Percentiles rank a stretch among this genome's conserved stretches.
Evolutionary conservation across 2,888 invertebrate species (phyloP).

Genomic region (Pelosia muscerda): DNA sequence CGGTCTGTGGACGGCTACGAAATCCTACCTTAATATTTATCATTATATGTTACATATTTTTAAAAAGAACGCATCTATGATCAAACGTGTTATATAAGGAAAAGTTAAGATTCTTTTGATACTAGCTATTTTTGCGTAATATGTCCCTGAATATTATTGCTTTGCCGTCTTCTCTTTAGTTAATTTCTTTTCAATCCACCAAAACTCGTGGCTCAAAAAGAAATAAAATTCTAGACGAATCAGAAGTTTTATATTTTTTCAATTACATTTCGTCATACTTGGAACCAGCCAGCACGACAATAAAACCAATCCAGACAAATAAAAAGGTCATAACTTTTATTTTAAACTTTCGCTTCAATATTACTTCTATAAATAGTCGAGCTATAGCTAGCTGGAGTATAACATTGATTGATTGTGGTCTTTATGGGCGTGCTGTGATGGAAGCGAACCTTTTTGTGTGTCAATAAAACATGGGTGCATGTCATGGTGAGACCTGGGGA

Average conservation of each 20-base stretch:
- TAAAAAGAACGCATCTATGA: too few species aligned
- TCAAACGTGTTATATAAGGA: too few species aligned
- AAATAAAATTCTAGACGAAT: not conserved
- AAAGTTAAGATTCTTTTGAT: too few species aligned
- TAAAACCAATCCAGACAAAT: slow-evolving; percentile 16
- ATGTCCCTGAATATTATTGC: not conserved
- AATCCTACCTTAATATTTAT: too few species aligned
- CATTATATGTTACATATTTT: too few species aligned
- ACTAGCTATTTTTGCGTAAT: not conserved
- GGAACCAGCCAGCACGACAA: slow-evolving; percentile 2
- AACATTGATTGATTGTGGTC: slow-evolving; percentile 50
- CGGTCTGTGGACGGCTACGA: too few species aligned
- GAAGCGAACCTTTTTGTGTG: slow-evolving; percentile 32
- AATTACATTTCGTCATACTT: slow-evolving; percentile 5
- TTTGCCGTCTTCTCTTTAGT: not conserved
- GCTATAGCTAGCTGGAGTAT: slow-evolving; percentile 29
- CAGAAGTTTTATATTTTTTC: slow-evolving; percentile 6
- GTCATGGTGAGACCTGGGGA: slow-evolving; percentile 13
- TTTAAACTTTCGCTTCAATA: slow-evolving; percentile 9
- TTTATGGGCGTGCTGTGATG: slow-evolving; percentile 30
- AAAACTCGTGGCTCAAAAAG: not conserved
- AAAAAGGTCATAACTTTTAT: slow-evolving; percentile 15
- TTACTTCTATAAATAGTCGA: slow-evolving; percentile 12
- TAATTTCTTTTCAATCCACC: not conserved
- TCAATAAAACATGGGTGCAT: slow-evolving; percentile 43